A percentile compares a stretch with the other conserved stretches of the same genome.
Evolutionary conservation across 2,113 vertebrate genomes (phyloP).

Genomic region (Petrocephalus microphthalmus): DNA sequence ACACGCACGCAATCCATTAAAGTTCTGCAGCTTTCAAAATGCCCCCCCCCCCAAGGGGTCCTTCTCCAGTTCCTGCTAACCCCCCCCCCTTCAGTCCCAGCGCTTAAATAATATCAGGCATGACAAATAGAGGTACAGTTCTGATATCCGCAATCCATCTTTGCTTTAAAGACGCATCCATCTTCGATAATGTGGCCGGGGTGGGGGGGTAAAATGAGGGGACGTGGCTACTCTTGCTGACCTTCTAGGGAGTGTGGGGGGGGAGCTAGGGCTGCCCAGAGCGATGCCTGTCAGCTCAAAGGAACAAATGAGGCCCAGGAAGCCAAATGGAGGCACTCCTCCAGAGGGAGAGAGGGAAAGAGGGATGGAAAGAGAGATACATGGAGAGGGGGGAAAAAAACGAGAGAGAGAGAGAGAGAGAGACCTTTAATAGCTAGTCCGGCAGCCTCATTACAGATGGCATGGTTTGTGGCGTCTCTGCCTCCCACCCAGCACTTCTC

Average conservation of each 20-base stretch:
- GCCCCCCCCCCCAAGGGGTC: conserved; percentile 86
- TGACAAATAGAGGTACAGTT: conserved; percentile 97
- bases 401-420: too few relatives aligned
- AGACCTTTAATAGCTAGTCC: conserved; percentile 34
- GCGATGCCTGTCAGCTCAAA: conserved; percentile 97
- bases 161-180: conserved; percentile 98
- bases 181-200: conserved; percentile 95
- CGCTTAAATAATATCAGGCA: conserved; percentile 97
- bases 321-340: conserved; percentile 88
- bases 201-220: conserved; percentile 82
- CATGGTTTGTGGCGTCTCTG: neutral
- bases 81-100: conserved; percentile 76
- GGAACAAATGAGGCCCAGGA: conserved; percentile 98
- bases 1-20: conserved; percentile 68
- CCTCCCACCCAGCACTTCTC: neutral
- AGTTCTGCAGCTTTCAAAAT: conserved; percentile 78
- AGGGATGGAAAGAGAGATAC: conserved; percentile 17
- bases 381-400: conserved; percentile 48
- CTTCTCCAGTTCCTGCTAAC: conserved; percentile 85
- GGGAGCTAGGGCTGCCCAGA: conserved; percentile 67
- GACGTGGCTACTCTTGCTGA: conserved; percentile 77
- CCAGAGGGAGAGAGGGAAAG: conserved; percentile 31
- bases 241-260: conserved; percentile 61
- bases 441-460: neutral
- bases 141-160: conserved; percentile 99